Evolutionary conservation across 2,888 invertebrate genomes (phyloP).

Genomic region (Malacosoma neustria): DNA sequence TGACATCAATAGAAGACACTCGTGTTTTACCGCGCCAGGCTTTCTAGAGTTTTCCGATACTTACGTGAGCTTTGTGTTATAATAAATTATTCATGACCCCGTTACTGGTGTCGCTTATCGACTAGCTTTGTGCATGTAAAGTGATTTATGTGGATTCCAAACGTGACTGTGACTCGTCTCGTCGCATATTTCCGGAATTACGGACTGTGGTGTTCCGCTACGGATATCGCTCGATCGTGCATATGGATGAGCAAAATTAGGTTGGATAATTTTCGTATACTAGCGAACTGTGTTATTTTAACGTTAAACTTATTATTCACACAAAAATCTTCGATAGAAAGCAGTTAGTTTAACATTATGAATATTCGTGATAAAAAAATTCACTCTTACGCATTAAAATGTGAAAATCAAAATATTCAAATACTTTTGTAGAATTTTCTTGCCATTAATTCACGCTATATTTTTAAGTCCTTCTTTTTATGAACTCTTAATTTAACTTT

Average conservation of each 20-base stretch:
- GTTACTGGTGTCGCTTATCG: conserved; percentile 4
- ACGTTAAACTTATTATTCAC: too few relatives aligned
- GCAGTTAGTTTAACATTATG: too few relatives aligned
- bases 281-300: too few relatives aligned
- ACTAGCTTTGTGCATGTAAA: conserved; percentile 12
- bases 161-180: background rate
- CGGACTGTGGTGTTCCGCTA: background rate
- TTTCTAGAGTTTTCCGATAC: conserved; percentile 13
- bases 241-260: background rate
- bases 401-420: too few relatives aligned
- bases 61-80: conserved; percentile 15
- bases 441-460: too few relatives aligned
- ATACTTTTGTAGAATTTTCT: too few relatives aligned
- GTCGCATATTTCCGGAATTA: background rate
- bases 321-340: too few relatives aligned
- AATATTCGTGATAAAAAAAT: too few relatives aligned
- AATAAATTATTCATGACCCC: conserved; percentile 17
- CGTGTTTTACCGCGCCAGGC: conserved; percentile 11
- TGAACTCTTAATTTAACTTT: too few relatives aligned
- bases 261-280: background rate
- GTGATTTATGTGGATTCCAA: conserved; percentile 10
- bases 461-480: too few relatives aligned
- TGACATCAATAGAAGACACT: conserved; percentile 3
- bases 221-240: background rate
- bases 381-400: too few relatives aligned